Base-by-base conservation (phyloP, 2,113 vertebrate species). In the Hippocampus abdominalis region DNA sequence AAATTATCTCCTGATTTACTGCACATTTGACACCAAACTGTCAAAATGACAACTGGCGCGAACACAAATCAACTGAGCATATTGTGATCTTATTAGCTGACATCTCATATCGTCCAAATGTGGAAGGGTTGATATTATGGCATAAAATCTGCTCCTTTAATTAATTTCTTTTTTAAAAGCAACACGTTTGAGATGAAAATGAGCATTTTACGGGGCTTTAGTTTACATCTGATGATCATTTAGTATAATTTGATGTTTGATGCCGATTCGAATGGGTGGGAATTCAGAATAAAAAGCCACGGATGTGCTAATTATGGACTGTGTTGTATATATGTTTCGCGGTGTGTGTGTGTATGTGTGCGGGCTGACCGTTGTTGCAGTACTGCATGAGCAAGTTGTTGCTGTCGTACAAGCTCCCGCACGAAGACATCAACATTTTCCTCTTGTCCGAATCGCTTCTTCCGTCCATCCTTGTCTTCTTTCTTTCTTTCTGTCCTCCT, bases 361-460 rank as follows among this genome's bases (percentile, higher is more conserved):
- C 27, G 25, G 3, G 18, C 66, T 68, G 29, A 68, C 66, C 66
- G 66, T 51, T 56, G 66, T 68, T 68, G 66, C 66, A 68, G 66
- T 68, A 68, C 18, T 68, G 51, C 36, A 56, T 20, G 3, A 68
- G 66, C 66, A 68, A 51, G 66, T 23, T 68, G 32, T 29, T 56
- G 66, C 66, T 68, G 66, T 68, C 51, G 29, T 40, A 68, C 66
- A 56, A 16, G 66, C 66, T 68, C 21, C 66, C 66, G 21, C 66
- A 68, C 66, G 66, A 68, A 32, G 66, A 68, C 49, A 56, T 39
- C 48, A 46, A n/a, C 29, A 25, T 48, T 44, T 13, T 48, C 64
- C n/a, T 68, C 66, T 32, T 54, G 18, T 54, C 48, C 27, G 29
- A 21, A 0, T 23, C 48, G 16, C 32, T 16, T 21, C 12, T 54